Percentiles rank a stretch among this genome's conserved stretches.
Conservation (phyloP, 2,797 vertebrate genomes). For the Acanthurus leucopareius region DNA sequence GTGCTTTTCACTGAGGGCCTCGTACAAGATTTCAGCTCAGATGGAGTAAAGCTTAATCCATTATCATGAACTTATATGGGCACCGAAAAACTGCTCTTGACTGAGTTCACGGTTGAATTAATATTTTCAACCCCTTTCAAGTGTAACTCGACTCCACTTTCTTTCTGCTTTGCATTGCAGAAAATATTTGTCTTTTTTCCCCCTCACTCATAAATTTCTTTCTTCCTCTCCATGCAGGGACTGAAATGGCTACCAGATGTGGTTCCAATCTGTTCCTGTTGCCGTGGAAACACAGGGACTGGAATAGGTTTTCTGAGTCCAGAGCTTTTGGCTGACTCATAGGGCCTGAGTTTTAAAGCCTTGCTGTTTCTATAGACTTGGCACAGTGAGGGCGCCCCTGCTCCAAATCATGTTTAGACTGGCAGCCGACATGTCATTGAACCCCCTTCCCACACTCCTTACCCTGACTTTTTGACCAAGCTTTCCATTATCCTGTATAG, state of each 20-base stretch:
- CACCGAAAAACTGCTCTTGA: conserved; percentile 41
- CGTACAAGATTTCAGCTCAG: conserved; percentile 9
- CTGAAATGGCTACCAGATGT: conserved; percentile 98
- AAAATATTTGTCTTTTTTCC: conserved; percentile 92
- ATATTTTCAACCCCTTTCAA: conserved; percentile 78
- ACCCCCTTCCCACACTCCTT: conserved; percentile 65
- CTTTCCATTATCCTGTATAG: conserved; percentile 56
- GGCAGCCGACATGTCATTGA: conserved; percentile 79
- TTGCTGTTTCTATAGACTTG: conserved; percentile 80
- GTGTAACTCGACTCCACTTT: conserved; percentile 84
- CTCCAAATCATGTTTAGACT: conserved; percentile 84
- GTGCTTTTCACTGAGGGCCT: conserved; percentile 20
- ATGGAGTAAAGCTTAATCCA: conserved; percentile 30
- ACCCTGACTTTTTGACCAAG: conserved; percentile 58
- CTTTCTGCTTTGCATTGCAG: conserved; percentile 94
- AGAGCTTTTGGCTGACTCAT: conserved; percentile 80
- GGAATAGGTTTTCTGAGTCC: conserved; percentile 83
- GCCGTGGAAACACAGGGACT: conserved; percentile 85
- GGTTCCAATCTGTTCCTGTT: conserved; percentile 90
- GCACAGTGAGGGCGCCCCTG: conserved; percentile 61
- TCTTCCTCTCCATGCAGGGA: conserved; percentile 83
- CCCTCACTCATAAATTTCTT: conserved; percentile 92
- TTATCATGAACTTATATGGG: conserved; percentile 22
- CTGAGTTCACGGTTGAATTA: conserved; percentile 54
- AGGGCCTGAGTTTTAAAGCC: conserved; percentile 76